Evolutionary conservation across 2,797 vertebrate species (phyloP).

Genomic region (Acanthis flammea): DNA sequence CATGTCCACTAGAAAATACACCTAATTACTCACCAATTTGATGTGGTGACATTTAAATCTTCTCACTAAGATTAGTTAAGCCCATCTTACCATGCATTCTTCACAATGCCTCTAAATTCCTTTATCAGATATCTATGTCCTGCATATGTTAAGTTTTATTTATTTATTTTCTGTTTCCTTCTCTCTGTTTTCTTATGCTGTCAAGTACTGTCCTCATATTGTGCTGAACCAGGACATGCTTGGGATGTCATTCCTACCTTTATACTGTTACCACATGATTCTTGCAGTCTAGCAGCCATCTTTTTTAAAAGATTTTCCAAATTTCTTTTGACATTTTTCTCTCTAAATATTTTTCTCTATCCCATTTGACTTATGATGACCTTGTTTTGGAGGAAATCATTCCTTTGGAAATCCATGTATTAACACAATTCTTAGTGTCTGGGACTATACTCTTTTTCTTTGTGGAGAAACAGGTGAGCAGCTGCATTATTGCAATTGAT

Average conservation of each 20-base stretch:
- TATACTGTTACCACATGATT: not conserved
- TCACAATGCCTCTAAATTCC: not conserved
- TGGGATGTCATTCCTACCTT: not conserved
- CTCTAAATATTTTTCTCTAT: not conserved
- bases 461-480: not conserved
- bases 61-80: not conserved
- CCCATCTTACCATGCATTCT: not conserved
- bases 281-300: not conserved
- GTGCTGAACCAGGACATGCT: not conserved
- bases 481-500: not conserved
- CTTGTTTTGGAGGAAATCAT: not conserved
- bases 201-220: not conserved
- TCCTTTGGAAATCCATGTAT: not conserved
- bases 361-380: not conserved
- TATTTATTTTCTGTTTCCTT: not conserved
- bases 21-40: not conserved
- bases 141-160: not conserved
- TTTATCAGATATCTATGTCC: not conserved
- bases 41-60: not conserved
- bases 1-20: not conserved
- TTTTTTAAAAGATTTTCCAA: not conserved
- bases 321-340: not conserved
- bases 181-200: not conserved
- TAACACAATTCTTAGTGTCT: not conserved
- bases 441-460: not conserved